Evolutionary conservation across 2,888 invertebrate species (phyloP).

Genomic region (Prosopocoilus inquinatus): DNA sequence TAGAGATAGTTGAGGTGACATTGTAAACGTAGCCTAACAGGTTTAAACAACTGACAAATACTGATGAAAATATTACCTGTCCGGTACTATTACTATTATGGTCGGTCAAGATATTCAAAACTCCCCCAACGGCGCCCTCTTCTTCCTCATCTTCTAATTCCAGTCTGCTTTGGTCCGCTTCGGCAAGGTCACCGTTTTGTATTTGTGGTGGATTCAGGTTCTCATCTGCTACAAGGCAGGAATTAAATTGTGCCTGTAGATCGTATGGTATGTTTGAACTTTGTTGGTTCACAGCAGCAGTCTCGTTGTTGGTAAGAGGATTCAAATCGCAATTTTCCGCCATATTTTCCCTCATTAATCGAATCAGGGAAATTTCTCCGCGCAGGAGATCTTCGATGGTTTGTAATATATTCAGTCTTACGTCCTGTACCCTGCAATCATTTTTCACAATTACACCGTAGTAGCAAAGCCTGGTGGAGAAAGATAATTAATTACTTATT

Average conservation of each 20-base stretch:
- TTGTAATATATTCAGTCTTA: conserved; percentile 40
- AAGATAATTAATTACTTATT: too few relatives aligned
- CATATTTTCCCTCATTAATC: conserved; percentile 42
- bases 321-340: conserved; percentile 32
- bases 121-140: conserved; percentile 49
- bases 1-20: too few relatives aligned
- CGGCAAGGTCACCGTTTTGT: conserved; percentile 74
- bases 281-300: background rate
- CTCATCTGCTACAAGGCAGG: conserved; percentile 4
- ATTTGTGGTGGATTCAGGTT: conserved; percentile 44
- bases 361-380: conserved; percentile 44
- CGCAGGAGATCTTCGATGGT: conserved; percentile 40
- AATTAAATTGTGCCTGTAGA: conserved; percentile 10
- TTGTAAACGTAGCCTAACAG: too few relatives aligned
- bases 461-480: background rate
- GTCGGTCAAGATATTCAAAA: conserved; percentile 30
- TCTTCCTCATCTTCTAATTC: conserved; percentile 41
- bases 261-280: conserved; percentile 15
- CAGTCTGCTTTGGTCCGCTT: conserved; percentile 74
- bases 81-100: conserved; percentile 15
- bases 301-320: conserved; percentile 8
- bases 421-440: conserved; percentile 38
- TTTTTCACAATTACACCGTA: background rate
- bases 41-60: too few relatives aligned
- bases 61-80: conserved; percentile 21